Evolutionary conservation across 1,140 invertebrate species (phyloP).

Genomic region (Lepidotrigona ventralis): DNA sequence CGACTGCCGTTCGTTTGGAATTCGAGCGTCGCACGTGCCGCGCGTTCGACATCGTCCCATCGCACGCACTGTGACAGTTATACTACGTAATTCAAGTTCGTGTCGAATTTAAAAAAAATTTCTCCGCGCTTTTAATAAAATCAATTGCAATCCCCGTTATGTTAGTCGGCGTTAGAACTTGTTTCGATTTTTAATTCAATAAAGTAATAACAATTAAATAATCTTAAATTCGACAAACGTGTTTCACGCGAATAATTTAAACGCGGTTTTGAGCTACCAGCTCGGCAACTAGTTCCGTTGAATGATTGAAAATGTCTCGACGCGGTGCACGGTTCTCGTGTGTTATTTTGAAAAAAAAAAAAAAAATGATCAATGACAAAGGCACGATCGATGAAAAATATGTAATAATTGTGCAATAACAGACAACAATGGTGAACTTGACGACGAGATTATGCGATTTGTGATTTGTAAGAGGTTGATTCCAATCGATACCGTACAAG

Average conservation of each 20-base stretch:
- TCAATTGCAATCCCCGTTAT: not conserved
- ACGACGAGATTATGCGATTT: not conserved
- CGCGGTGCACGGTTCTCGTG: no score
- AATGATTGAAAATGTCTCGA: not conserved
- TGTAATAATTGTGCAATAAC: no score
- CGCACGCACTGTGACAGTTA: not conserved
- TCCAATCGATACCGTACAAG: not conserved
- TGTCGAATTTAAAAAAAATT: not conserved
- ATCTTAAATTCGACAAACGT: no score
- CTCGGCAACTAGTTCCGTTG: not conserved
- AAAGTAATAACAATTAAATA: no score
- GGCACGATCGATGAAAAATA: not conserved
- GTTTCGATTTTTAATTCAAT: not conserved
- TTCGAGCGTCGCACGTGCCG: constrained; percentile 12
- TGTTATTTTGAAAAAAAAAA: not conserved
- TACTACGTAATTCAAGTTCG: not conserved
- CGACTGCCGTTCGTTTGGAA: not conserved
- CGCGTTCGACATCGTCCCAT: not conserved
- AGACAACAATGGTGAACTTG: not conserved
- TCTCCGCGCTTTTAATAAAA: not conserved
- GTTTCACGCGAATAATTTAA: not conserved
- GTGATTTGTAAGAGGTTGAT: not conserved
- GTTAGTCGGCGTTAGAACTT: no score
- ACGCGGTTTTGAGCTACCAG: not conserved
- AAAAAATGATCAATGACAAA: not conserved